These are phyloP conservation scores for Dryomyza anilis DNA, from an alignment of 2,888 invertebrate genomes.

Conservation along the genomic window DNA sequence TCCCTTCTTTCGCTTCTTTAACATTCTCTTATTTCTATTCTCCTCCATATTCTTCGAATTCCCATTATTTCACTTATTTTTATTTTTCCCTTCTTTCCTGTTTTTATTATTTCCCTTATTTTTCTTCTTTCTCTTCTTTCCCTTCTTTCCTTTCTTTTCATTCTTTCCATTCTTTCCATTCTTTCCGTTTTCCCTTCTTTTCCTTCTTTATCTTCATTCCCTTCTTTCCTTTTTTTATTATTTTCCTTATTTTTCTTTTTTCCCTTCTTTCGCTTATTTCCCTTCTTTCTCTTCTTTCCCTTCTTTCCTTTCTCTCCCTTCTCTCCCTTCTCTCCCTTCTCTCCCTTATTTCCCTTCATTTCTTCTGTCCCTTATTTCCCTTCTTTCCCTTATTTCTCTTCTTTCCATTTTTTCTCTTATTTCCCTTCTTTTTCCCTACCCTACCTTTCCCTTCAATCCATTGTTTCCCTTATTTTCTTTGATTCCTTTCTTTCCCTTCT, in stretches of 20 bases:
- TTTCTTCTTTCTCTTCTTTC: background rate
- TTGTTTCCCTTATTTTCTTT: background rate
- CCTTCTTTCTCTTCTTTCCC: background rate
- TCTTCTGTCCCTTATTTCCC: background rate
- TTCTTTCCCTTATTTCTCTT: background rate
- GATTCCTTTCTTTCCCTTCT: background rate
- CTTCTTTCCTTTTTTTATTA: background rate
- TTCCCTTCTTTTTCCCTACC: background rate
- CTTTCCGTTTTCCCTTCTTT: background rate
- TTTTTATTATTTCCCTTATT: background rate
- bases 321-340: too few species aligned
- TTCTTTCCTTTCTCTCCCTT: background rate
- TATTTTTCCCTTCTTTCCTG: background rate
- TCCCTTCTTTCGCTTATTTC: slow-evolving; percentile 13
- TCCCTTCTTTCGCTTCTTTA: background rate
- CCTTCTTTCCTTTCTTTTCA: background rate
- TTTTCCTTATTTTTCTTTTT: background rate
- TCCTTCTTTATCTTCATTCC: background rate
- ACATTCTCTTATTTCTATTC: background rate
- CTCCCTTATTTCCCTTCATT: background rate
- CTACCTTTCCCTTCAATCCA: background rate
- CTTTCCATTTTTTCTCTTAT: background rate
- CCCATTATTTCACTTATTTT: background rate
- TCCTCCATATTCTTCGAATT: background rate
- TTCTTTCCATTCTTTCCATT: background rate